Percentiles rank a stretch among this genome's conserved stretches.
Evolutionary conservation across 1,140 invertebrate species (phyloP).

Genomic region (Galendromus occidentalis): DNA sequence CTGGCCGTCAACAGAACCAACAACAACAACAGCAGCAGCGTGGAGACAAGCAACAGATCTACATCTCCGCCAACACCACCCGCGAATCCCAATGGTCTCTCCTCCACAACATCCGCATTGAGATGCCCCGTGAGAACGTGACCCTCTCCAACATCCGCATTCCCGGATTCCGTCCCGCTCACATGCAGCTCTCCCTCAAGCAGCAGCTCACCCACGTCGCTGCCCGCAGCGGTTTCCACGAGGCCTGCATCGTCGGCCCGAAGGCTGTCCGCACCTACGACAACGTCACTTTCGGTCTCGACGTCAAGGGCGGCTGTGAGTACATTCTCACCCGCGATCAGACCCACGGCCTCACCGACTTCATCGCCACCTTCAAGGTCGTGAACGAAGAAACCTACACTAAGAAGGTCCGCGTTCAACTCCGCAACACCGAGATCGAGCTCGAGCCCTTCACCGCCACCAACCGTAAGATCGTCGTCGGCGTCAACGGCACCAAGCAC

Average conservation of each 20-base stretch:
- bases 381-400: neutral
- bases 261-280: neutral
- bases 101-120: neutral
- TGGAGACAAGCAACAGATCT: neutral
- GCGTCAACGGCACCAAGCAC: neutral
- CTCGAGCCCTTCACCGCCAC: neutral
- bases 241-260: neutral
- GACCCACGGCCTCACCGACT: neutral
- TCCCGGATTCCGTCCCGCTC: neutral
- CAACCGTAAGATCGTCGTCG: neutral
- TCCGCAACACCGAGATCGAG: neutral
- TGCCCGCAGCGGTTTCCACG: neutral
- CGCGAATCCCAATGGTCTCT: neutral
- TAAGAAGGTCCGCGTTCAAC: neutral
- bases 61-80: neutral
- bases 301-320: neutral
- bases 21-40: neutral
- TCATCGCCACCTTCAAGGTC: neutral
- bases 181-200: neutral
- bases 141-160: neutral
- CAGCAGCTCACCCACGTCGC: neutral
- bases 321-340: neutral
- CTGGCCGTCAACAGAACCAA: neutral
- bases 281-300: constrained; percentile 6
- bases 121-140: neutral